A percentile compares a stretch with the other conserved stretches of the same genome.
Evolutionary conservation across 1,140 invertebrate species (phyloP).

Genomic region (Alviniconcha marisindica): DNA sequence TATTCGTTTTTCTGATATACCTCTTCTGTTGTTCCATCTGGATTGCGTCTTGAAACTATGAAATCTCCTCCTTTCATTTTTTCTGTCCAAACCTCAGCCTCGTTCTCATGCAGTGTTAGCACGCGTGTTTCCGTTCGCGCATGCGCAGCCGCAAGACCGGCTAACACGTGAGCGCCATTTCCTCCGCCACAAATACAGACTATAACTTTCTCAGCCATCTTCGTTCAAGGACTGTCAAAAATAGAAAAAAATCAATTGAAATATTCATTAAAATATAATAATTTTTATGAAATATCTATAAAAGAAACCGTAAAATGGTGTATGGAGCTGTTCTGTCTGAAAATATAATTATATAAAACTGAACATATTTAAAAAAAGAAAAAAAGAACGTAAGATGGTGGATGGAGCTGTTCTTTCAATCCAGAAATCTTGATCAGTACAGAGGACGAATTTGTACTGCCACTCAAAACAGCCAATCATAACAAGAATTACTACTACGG

Average conservation of each 20-base stretch:
- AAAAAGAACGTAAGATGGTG: too few relatives aligned
- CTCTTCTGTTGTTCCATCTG: not conserved
- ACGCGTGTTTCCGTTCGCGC: slow-evolving; percentile 58
- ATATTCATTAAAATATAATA: not conserved
- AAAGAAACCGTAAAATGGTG: not conserved
- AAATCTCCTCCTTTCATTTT: slow-evolving; percentile 53
- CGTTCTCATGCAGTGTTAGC: slow-evolving; percentile 62
- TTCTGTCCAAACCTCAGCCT: slow-evolving; percentile 64
- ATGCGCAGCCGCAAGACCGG: slow-evolving; percentile 59
- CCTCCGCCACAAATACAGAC: slow-evolving; percentile 65
- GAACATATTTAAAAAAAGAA: too few relatives aligned
- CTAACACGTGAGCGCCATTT: slow-evolving; percentile 63
- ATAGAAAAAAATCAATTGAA: not conserved
- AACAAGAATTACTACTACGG: too few relatives aligned
- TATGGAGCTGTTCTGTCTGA: too few relatives aligned
- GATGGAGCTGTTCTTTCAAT: too few relatives aligned
- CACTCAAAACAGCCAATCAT: too few relatives aligned
- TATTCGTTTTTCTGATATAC: too few relatives aligned
- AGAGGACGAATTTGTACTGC: too few relatives aligned
- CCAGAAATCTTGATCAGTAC: too few relatives aligned
- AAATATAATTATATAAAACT: too few relatives aligned
- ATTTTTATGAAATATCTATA: not conserved
- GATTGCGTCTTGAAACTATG: slow-evolving; percentile 35
- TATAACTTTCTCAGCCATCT: slow-evolving; percentile 30
- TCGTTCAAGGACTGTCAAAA: too few relatives aligned